Base-by-base conservation (phyloP, 2,888 invertebrate genomes). In the Mythimna ferrago region DNA sequence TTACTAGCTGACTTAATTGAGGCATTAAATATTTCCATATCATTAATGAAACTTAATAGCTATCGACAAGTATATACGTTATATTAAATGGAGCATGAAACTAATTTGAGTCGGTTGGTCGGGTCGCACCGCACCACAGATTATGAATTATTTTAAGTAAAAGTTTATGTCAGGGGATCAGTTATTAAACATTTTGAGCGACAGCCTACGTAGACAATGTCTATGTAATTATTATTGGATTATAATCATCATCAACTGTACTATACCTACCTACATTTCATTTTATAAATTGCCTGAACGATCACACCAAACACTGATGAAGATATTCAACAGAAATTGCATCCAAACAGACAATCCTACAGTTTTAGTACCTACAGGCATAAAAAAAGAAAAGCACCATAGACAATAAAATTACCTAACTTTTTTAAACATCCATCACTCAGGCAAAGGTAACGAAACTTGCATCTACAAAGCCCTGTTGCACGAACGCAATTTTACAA, bases 81-180 rank as follows among this genome's bases (percentile, higher is more conserved):
- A n/a, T 63, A 72, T 73, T 83, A 79, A 83, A 86, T 84, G 81
- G 83, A 74, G 79, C 86, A 77, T 83, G 85, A 84, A 84, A 80
- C 76, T 65, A 77, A 82, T 83, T 78, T 74, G 82, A 82, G 69
- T 70, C 83, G 77, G 70, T 76, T 65, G 70, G 72, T 66, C 71
- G 80, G 60, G 56, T 61, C 51, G n/a, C 69, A 70, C 58, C 66
- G 67, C 58, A 66, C 57, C 61, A 67, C 44, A 75, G 63, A 77
- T 67, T 78, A 78, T 62, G 7, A 57, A 73, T 75, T 74, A 73
- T 74, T 71, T 72, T 66, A 72, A 83, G 41, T 67, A 66, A 82
- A 82, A 69, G 21, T 56, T 61, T 53, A 63, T 54, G 58, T 44
- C 44, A 54, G 48, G 26, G 38, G 10, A 57, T 53, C 6, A 14